Conservation (phyloP, 23 tunicate species). For the Styela clava region DNA sequence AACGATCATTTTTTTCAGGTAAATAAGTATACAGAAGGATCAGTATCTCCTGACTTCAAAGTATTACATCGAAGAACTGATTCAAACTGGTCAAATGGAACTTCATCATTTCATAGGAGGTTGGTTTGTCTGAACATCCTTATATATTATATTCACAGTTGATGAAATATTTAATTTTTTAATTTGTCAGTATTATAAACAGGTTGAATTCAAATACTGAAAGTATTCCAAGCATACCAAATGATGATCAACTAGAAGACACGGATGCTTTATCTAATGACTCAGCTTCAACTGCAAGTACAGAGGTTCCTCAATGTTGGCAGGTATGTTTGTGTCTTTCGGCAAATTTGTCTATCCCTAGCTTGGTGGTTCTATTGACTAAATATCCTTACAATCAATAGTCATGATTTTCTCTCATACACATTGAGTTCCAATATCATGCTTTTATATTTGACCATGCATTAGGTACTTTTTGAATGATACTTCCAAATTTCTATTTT, state of each 20-base stretch:
- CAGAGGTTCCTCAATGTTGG: constrained; percentile 50
- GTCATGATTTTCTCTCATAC: no score
- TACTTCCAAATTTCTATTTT: no score
- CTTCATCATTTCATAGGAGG: neutral
- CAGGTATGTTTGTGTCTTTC: constrained; percentile 33
- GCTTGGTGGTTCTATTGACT: no score
- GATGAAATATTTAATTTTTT: no score
- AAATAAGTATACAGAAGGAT: constrained; percentile 78
- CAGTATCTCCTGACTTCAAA: constrained; percentile 63
- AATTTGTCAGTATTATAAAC: no score
- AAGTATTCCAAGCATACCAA: neutral
- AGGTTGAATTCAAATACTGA: neutral
- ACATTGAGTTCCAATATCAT: no score
- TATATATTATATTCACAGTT: no score
- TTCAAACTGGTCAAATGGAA: constrained; percentile 24
- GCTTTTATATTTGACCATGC: no score
- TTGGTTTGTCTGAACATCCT: neutral
- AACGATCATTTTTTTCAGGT: constrained; percentile 34
- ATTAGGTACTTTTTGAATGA: no score
- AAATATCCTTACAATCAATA: no score
- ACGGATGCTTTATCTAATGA: neutral
- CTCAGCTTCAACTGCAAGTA: constrained; percentile 53
- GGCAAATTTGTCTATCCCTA: no score
- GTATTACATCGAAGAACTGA: constrained; percentile 33
- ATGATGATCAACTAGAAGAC: neutral